phyloP scores from a whole-genome alignment of 1,140 invertebrate species.

The Uloborus diversus region DNA sequence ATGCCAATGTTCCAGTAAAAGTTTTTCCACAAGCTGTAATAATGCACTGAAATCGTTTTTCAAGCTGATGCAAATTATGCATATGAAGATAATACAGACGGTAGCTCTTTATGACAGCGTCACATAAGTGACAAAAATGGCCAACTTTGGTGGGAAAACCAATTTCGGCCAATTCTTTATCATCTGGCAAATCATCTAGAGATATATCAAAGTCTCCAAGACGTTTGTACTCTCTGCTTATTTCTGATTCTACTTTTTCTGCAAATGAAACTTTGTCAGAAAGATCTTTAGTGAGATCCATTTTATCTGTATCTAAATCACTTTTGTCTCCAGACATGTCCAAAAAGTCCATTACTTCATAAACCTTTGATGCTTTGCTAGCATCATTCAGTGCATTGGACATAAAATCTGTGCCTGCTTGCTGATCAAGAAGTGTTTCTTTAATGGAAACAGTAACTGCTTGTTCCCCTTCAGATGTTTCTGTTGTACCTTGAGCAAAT shows the following conservation, averaged over 20 bases:
- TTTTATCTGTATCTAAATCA: neutral
- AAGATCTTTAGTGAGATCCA: neutral
- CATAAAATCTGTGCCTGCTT: constrained; percentile 18
- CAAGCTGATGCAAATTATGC: constrained; percentile 60
- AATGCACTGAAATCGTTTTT: constrained; percentile 61
- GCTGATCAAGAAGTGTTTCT: constrained; percentile 40
- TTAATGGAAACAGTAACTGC: constrained; percentile 48
- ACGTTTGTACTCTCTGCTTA: constrained; percentile 36
- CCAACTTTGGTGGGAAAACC: constrained; percentile 60
- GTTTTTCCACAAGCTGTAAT: constrained; percentile 59
- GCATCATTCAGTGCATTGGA: constrained; percentile 18
- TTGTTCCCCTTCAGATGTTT: constrained; percentile 39
- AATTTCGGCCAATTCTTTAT: constrained; percentile 58
- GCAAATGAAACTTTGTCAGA: neutral
- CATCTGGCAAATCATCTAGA: constrained; percentile 56
- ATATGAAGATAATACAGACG: constrained; percentile 61
- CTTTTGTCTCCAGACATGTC: constrained; percentile 13
- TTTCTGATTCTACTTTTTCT: constrained; percentile 21
- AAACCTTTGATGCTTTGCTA: constrained; percentile 11
- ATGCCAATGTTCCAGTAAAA: constrained; percentile 56
- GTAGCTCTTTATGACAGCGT: constrained; percentile 61
- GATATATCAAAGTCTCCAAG: constrained; percentile 44
- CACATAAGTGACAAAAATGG: constrained; percentile 61
- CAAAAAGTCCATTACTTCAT: constrained; percentile 39
- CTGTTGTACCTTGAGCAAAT: constrained; percentile 40